These are phyloP conservation scores for Salvelinus sp. DNA, from an alignment of 2,113 vertebrate species.

Conservation along the genomic window DNA sequence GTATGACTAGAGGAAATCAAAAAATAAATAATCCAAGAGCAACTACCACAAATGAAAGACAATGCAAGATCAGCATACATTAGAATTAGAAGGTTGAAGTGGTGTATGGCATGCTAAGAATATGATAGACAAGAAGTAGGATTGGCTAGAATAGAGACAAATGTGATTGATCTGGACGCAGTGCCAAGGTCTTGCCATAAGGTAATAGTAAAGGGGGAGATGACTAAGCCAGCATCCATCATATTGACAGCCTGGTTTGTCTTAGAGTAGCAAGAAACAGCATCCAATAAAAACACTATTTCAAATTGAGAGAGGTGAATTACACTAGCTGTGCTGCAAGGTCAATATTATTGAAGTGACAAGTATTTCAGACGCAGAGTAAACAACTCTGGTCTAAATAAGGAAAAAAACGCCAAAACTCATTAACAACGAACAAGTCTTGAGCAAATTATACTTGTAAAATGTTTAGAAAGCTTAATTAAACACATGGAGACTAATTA, in stretches of 20 bases:
- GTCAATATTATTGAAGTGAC: not conserved
- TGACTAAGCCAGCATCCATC: not conserved
- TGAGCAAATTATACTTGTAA: too few relatives aligned
- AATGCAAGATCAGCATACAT: not conserved
- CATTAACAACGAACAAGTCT: too few relatives aligned
- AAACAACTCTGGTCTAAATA: not conserved
- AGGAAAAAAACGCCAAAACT: too few relatives aligned
- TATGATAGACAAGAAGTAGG: not conserved
- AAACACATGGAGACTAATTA: too few relatives aligned
- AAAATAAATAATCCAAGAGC: not conserved
- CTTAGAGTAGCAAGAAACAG: too few relatives aligned
- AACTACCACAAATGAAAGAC: not conserved
- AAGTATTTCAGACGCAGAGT: not conserved
- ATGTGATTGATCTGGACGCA: not conserved
- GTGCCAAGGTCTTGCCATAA: slow-evolving; percentile 2
- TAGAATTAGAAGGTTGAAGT: not conserved
- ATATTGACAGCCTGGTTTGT: not conserved
- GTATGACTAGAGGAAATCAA: not conserved
- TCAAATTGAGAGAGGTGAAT: not conserved
- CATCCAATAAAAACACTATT: slow-evolving; percentile 17
- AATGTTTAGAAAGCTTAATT: too few relatives aligned
- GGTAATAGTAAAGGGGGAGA: not conserved
- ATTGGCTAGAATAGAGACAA: not conserved
- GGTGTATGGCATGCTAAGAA: not conserved
- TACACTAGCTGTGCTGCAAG: slow-evolving; percentile 3